Percentiles rank a stretch among this genome's conserved stretches.
Conservation (phyloP, 2,113 vertebrate species). For the Lethenteron reissneri region DNA sequence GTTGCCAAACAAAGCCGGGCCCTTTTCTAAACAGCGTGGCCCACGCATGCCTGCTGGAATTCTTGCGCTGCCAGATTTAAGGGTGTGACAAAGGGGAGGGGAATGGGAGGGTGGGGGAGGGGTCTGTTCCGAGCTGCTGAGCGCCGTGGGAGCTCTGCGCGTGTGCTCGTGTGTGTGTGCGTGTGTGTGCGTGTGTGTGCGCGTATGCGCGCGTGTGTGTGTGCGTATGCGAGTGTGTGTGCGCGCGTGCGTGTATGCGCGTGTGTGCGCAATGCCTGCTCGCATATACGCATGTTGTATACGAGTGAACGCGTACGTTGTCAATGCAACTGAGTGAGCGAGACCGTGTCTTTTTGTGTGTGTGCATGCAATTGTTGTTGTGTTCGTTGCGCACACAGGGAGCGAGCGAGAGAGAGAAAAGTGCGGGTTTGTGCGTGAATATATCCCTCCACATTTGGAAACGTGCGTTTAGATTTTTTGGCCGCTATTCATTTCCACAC, state of each 20-base stretch:
- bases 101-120: too few relatives aligned
- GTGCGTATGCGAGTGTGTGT: not conserved
- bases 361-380: not conserved
- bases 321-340: not conserved
- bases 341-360: not conserved
- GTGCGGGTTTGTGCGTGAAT: too few relatives aligned
- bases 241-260: not conserved
- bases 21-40: not conserved
- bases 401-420: too few relatives aligned
- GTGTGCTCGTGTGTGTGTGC: not conserved
- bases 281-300: too few relatives aligned
- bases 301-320: not conserved
- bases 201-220: not conserved
- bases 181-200: not conserved
- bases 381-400: too few relatives aligned
- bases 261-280: not conserved
- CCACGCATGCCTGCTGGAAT: constrained; percentile 5
- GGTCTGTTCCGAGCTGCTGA: constrained; percentile 3
- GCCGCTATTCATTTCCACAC: too few relatives aligned
- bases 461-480: too few relatives aligned
- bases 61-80: constrained; percentile 4
- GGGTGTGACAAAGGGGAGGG: constrained; percentile 4
- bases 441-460: too few relatives aligned
- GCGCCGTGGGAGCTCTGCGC: constrained; percentile 3
- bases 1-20: constrained; percentile 2